Percentiles rank a stretch among this genome's conserved stretches.
Evolutionary conservation across 2,888 invertebrate species (phyloP).

Genomic region (Mesorhabditis sp.): DNA sequence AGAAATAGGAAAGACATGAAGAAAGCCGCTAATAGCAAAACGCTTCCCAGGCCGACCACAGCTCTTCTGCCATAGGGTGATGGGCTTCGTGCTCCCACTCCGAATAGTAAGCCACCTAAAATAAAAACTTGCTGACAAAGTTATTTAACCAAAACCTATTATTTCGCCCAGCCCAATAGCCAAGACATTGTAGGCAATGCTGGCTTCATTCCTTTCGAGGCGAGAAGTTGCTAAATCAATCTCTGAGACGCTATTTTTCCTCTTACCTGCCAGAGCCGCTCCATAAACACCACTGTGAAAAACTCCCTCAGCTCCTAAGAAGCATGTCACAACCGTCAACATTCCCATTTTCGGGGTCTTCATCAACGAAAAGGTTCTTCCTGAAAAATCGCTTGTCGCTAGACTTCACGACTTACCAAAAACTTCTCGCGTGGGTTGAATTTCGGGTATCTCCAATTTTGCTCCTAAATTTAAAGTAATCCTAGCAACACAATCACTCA

Average conservation of each 20-base stretch:
- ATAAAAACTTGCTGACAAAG: not conserved
- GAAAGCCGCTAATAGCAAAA: not conserved
- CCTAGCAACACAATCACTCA: not conserved
- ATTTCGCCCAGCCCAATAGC: slow-evolving; percentile 2
- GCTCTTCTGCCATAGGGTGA: not conserved
- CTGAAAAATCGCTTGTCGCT: not conserved
- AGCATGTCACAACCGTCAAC: not conserved
- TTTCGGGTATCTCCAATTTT: not conserved
- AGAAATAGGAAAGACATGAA: slow-evolving; percentile 4
- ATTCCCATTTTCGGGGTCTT: not conserved
- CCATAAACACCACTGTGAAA: slow-evolving; percentile 6
- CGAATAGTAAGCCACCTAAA: not conserved
- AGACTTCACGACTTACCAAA: slow-evolving; percentile 4
- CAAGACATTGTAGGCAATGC: slow-evolving; percentile 6
- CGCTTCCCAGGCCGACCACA: not conserved
- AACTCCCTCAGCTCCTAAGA: slow-evolving; percentile 2
- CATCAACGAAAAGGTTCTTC: not conserved
- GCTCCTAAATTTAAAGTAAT: not conserved
- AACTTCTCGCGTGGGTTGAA: not conserved
- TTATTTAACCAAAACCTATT: not conserved
- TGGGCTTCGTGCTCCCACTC: not conserved
- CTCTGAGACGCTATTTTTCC: not conserved
- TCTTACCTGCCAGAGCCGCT: not conserved
- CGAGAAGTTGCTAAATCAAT: not conserved
- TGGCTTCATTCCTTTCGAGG: not conserved